These are phyloP conservation scores for Cairina moschata DNA, from an alignment of 2,113 vertebrate genomes.

Conservation along the genomic window DNA sequence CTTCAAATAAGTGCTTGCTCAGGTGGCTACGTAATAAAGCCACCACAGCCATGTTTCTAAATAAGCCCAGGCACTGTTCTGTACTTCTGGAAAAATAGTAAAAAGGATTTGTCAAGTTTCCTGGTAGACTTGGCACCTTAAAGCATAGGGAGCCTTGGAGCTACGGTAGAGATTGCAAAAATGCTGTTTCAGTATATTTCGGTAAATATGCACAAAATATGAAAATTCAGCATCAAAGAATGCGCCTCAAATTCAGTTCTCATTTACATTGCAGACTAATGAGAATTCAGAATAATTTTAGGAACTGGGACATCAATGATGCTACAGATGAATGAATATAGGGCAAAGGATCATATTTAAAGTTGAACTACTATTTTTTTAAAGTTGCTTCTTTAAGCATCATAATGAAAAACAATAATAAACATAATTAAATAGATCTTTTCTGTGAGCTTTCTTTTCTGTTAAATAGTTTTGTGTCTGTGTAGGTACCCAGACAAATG, in stretches of 20 bases:
- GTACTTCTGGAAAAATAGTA: background rate
- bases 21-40: background rate
- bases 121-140: background rate
- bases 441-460: background rate
- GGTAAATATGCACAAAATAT: conserved; percentile 17
- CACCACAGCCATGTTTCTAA: background rate
- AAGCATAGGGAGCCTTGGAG: background rate
- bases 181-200: background rate
- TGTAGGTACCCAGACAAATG: background rate
- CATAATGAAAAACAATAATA: background rate
- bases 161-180: background rate
- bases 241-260: conserved; percentile 17
- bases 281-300: conserved; percentile 45
- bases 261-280: conserved; percentile 40
- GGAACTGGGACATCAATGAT: conserved; percentile 1
- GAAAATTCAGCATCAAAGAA: conserved; percentile 51
- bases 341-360: background rate
- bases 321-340: background rate
- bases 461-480: background rate
- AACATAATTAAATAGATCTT: background rate
- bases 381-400: background rate
- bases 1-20: accelerated
- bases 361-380: background rate
- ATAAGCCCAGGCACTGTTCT: background rate
- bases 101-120: background rate